Evolutionary conservation across 2,113 vertebrate species (phyloP).

Genomic region (Polyodon spathula): DNA sequence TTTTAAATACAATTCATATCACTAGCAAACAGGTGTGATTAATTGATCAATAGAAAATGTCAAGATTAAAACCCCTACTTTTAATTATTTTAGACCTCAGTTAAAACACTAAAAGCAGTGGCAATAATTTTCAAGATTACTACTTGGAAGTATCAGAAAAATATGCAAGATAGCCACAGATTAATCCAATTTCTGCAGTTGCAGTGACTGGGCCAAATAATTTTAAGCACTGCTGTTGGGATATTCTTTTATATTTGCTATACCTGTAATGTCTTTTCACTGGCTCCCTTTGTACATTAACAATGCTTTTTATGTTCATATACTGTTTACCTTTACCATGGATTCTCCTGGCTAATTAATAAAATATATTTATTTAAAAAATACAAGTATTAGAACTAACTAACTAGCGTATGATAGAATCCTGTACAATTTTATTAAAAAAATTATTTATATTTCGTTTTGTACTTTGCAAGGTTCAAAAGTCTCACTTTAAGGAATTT

Average conservation of each 20-base stretch:
- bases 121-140: not conserved
- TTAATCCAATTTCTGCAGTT: conserved; percentile 5
- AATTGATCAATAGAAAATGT: too few species aligned
- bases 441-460: conserved; percentile 64
- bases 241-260: conserved; percentile 37
- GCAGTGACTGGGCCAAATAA: conserved; percentile 20
- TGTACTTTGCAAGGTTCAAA: conserved; percentile 71
- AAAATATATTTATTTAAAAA: conserved; percentile 99
- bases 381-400: conserved; percentile 18
- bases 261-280: conserved; percentile 76
- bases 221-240: conserved; percentile 24
- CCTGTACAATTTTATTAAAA: not conserved
- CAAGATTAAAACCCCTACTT: too few species aligned
- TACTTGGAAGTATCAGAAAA: not conserved
- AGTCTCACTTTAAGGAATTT: too few species aligned
- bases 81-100: conserved; percentile 59
- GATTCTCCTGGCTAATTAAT: conserved; percentile 95
- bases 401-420: not conserved
- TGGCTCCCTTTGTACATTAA: conserved; percentile 93
- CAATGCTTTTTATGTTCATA: conserved; percentile 97
- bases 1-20: too few species aligned
- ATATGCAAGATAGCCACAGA: not conserved
- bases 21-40: too few species aligned
- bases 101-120: conserved; percentile 58
- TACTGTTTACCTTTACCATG: conserved; percentile 81